These are phyloP conservation scores for Chrysolina americana DNA, from an alignment of 2,888 invertebrate species.

Conservation along the genomic window DNA sequence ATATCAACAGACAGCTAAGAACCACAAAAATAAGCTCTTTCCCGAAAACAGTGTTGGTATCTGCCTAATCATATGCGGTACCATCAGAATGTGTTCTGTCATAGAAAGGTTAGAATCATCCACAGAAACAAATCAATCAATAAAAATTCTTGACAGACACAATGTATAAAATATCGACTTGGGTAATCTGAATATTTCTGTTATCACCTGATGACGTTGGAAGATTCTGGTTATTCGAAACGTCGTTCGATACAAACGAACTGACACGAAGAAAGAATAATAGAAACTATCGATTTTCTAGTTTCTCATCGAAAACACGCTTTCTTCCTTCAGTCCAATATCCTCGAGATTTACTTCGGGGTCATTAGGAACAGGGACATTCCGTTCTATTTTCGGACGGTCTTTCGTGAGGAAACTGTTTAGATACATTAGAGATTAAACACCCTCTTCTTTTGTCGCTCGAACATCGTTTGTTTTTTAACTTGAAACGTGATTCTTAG, in stretches of 20 bases:
- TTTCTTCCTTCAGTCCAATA: background rate
- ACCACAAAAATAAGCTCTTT: too few relatives aligned
- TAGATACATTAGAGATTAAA: slow-evolving; percentile 41
- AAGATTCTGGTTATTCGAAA: background rate
- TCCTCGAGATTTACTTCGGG: background rate
- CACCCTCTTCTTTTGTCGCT: slow-evolving; percentile 42
- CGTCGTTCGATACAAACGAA: background rate
- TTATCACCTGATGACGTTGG: background rate
- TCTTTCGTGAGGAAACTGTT: slow-evolving; percentile 39
- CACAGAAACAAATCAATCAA: too few relatives aligned
- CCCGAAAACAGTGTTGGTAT: too few relatives aligned
- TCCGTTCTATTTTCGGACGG: slow-evolving; percentile 39
- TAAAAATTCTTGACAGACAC: too few relatives aligned
- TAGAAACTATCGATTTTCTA: too few relatives aligned
- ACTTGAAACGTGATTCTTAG: slow-evolving; percentile 27
- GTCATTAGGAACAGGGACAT: slow-evolving; percentile 41
- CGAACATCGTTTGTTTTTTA: slow-evolving; percentile 36
- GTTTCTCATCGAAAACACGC: slow-evolving; percentile 1
- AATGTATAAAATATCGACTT: too few relatives aligned
- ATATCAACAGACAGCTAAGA: too few relatives aligned
- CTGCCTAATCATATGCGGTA: too few relatives aligned
- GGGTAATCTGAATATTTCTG: too few relatives aligned
- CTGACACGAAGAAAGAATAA: background rate
- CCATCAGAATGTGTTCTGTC: too few relatives aligned
- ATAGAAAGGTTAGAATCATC: too few relatives aligned